Percentiles rank a stretch among this genome's conserved stretches.
These are phyloP conservation scores for Gymnoscelis rufifasciata DNA, from an alignment of 2,888 invertebrate species.

Conservation along the genomic window DNA sequence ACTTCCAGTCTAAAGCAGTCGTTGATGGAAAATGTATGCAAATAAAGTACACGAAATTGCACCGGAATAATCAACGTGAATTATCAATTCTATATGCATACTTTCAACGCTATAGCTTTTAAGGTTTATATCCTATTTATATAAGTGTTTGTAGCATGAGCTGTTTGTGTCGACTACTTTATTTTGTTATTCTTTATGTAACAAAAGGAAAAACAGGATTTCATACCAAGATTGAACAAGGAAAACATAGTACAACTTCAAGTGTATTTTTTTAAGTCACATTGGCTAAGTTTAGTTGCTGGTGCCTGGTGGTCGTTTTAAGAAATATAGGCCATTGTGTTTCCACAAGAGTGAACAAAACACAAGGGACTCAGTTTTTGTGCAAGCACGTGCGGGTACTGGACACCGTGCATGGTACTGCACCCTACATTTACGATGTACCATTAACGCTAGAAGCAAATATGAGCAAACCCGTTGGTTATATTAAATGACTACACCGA, in stretches of 20 bases:
- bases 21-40: slow-evolving; percentile 12
- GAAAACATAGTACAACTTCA: background rate
- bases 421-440: background rate
- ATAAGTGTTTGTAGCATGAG: no score
- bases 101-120: no score
- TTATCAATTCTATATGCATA: background rate
- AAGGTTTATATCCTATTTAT: no score
- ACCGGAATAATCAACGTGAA: background rate
- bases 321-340: slow-evolving; percentile 42
- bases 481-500: background rate
- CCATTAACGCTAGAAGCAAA: no score
- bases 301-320: slow-evolving; percentile 18
- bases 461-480: background rate
- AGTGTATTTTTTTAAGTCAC: background rate
- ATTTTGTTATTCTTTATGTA: no score
- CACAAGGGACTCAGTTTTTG: slow-evolving; percentile 25
- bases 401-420: background rate
- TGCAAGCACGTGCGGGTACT: slow-evolving; percentile 40
- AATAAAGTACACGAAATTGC: slow-evolving; percentile 13
- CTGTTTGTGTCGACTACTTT: no score
- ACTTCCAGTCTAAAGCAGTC: slow-evolving; percentile 8
- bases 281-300: background rate
- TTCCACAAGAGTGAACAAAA: slow-evolving; percentile 24
- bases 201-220: no score
- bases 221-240: no score